Conservation (phyloP, 2,113 vertebrate species). For the Craseonycteris thonglongyai region DNA sequence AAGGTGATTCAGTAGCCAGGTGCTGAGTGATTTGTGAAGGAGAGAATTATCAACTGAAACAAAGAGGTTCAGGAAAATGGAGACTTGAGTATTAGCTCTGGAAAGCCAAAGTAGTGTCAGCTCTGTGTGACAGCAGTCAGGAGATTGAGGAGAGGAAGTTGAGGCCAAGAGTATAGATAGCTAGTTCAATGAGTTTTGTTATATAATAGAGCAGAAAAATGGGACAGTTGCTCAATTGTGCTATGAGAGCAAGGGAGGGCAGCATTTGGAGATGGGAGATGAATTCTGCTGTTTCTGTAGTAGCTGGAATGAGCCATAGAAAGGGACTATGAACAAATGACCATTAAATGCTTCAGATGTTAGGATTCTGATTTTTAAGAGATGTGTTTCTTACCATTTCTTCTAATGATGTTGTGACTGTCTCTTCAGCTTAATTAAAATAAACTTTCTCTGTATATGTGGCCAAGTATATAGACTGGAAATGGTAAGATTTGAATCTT, state of each 20-base stretch:
- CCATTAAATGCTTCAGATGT: background rate
- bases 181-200: background rate
- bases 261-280: background rate
- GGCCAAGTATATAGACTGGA: background rate
- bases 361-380: background rate
- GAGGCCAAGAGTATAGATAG: background rate
- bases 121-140: background rate
- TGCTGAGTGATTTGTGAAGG: background rate
- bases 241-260: background rate
- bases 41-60: background rate
- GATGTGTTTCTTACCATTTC: background rate
- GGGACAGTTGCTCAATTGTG: background rate
- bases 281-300: background rate
- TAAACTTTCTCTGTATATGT: background rate
- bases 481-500: background rate
- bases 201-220: background rate
- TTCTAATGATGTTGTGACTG: background rate
- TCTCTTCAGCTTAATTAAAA: background rate
- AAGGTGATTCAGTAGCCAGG: background rate
- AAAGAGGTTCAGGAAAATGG: background rate
- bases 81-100: background rate
- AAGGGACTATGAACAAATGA: background rate
- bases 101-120: background rate
- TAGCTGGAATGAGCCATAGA: background rate
- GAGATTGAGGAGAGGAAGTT: background rate